Conservation (phyloP, 2,797 vertebrate species). For the Micrastur ruficollis region DNA sequence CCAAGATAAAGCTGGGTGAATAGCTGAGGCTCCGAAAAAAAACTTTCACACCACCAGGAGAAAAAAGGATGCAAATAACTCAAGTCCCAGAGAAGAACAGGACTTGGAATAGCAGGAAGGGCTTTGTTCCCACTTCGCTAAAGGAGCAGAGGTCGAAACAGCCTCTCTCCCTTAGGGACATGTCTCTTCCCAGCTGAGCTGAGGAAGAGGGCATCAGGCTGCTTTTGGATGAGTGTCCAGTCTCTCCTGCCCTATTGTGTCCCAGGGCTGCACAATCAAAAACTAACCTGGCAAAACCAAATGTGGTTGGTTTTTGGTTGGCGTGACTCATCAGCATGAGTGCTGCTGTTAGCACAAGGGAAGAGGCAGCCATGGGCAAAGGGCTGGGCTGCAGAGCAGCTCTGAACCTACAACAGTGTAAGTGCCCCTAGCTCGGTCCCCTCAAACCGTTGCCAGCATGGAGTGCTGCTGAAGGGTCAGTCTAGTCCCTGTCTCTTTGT, state of each 20-base stretch:
- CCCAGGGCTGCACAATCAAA: neutral
- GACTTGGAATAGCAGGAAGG: neutral
- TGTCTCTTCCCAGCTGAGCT: neutral
- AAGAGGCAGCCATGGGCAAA: neutral
- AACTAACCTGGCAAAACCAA: neutral
- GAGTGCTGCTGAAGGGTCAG: neutral
- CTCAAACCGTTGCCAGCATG: neutral
- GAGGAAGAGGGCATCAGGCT: neutral
- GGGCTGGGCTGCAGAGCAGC: neutral
- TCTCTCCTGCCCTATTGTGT: neutral
- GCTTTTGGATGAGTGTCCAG: neutral
- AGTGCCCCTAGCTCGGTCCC: neutral
- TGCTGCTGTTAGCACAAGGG: neutral
- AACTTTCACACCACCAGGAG: neutral
- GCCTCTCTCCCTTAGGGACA: neutral
- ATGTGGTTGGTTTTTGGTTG: neutral
- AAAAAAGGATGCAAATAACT: neutral
- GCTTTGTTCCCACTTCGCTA: neutral
- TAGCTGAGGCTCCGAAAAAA: neutral
- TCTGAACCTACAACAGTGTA: neutral
- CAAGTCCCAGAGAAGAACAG: neutral
- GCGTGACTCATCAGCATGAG: neutral
- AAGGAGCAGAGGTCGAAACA: neutral
- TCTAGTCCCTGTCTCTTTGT: neutral
- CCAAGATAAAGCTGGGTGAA: neutral